These are phyloP conservation scores for Acipenser transmontanus DNA, from an alignment of 2,797 vertebrate genomes.

Conservation along the genomic window DNA sequence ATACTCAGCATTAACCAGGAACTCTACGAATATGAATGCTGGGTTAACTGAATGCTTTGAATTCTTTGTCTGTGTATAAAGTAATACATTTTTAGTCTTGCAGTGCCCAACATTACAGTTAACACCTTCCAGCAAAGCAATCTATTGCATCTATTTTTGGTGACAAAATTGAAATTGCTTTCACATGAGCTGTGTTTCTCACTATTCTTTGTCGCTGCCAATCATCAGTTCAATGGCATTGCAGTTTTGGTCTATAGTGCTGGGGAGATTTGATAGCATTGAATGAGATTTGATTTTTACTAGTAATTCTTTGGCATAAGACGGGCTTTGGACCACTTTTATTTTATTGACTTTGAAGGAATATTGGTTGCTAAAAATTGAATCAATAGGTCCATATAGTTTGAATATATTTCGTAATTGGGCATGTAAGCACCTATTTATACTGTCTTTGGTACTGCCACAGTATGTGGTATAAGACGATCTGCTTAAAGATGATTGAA, in stretches of 20 bases:
- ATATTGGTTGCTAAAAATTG: too few species aligned
- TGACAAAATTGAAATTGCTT: constrained; percentile 42
- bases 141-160: constrained; percentile 36
- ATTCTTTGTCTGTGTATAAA: constrained; percentile 4
- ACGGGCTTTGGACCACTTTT: constrained; percentile 32
- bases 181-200: constrained; percentile 22
- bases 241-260: neutral
- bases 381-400: too few species aligned
- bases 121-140: constrained; percentile 26
- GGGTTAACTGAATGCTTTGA: neutral
- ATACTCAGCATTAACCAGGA: too few species aligned
- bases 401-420: too few species aligned
- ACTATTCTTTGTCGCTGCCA: neutral
- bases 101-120: constrained; percentile 19
- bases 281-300: constrained; percentile 44
- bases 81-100: neutral
- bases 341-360: too few species aligned
- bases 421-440: too few species aligned
- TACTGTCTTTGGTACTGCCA: too few species aligned
- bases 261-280: constrained; percentile 22
- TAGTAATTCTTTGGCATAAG: constrained; percentile 12
- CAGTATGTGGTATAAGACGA: too few species aligned
- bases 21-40: neutral
- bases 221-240: neutral
- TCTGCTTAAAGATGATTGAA: too few species aligned